Evolutionary conservation across 2,888 invertebrate genomes (phyloP), one percentile per base, ranked within the genome.

Genomic region (Thecocarcelia acutangulata): DNA sequence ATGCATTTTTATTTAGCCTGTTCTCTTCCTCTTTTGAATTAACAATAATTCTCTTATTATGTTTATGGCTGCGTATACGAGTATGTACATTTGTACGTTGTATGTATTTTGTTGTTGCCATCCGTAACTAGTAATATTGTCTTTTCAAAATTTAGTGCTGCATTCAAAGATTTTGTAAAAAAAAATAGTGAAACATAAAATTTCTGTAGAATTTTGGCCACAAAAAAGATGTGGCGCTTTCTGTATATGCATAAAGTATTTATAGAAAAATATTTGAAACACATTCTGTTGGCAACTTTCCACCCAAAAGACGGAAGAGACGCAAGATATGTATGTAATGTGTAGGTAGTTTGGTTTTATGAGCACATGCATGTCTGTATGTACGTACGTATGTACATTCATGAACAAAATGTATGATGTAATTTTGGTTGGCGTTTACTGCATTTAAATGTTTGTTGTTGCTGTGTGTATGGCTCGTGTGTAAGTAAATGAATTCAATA

Each of bases 241-340:
- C 2, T 33, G 21, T 52, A n/a, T 9, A 59, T 40, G 2, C 12
- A 50, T 17, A 24, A 13, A 40, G 33, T 44, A 42, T 33, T 37
- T 44, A 28, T 33, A 33, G 33, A 8, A 33, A 19, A 52, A 66
- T 48, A 40, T 52, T 44, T 44, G 12, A 63, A 77, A 50, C 48
- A 12, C 9, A 63, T 63, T 42, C 50, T 5, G 40, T 78, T 81
- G 81, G 81, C 81, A 81, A 73, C 24, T 58, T 77, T 73, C 77
- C 81, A 81, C 40, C 9, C n/a, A 72, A 46, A 74, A 56, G 19
- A 46, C 33, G 70, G 58, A 76, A 59, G 50, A 64, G 33, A 28
- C 66, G 28, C 9, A 33, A 33, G 1, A 33, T 33, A 28, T 28
- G 28, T 28, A 28, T 28, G 3, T 28, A 6, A 28, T 28, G 28